These are phyloP conservation scores for Dipodomys spectabilis DNA, from an alignment of 2,113 vertebrate species.

Conservation along the genomic window DNA sequence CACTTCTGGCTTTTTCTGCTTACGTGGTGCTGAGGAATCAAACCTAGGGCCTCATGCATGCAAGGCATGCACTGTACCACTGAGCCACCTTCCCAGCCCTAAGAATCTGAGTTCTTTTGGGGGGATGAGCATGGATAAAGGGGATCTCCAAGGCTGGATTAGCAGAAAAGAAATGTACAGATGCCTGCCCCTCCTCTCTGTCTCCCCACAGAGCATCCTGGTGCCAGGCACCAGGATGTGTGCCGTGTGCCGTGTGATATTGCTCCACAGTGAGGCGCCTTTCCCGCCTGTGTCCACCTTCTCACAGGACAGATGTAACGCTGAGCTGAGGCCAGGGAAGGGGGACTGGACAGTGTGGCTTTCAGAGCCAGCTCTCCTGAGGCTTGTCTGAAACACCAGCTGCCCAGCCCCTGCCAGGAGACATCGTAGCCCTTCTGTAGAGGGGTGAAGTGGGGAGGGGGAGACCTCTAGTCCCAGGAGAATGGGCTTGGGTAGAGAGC, in stretches of 20 bases:
- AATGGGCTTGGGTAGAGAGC: not conserved
- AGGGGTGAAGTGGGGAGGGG: accelerated
- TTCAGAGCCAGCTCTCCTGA: not conserved
- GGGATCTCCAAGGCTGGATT: not conserved
- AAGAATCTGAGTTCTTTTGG: not conserved
- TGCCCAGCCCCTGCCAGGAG: not conserved
- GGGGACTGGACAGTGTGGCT: not conserved
- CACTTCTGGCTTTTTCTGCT: no score
- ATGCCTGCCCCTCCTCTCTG: accelerated
- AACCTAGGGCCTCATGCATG: no score
- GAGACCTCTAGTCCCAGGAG: not conserved
- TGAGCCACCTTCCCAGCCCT: no score
- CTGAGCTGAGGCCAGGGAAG: not conserved
- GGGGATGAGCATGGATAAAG: not conserved
- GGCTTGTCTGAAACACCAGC: not conserved
- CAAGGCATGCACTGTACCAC: no score
- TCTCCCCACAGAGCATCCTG: no score
- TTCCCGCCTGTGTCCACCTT: not conserved
- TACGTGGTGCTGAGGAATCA: no score
- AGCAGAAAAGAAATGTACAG: not conserved
- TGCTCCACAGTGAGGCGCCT: accelerated
- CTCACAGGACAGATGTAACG: not conserved
- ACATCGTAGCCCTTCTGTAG: not conserved
- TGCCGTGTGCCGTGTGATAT: accelerated
- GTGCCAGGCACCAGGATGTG: not conserved